phyloP scores from a whole-genome alignment of 1,140 invertebrate species.

The Micrasema longulum region DNA sequence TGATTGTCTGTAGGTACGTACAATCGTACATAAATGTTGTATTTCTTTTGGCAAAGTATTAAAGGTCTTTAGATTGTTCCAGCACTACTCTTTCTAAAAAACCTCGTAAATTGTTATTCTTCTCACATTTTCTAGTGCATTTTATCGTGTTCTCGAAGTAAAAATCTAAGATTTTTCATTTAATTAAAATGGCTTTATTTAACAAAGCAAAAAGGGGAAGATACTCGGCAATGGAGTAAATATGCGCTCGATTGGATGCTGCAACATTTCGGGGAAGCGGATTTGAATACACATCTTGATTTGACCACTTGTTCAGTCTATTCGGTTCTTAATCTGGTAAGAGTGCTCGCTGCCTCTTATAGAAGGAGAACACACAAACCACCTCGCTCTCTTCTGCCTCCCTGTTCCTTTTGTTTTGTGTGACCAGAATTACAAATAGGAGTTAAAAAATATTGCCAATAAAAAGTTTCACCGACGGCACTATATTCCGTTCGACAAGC shows the following conservation, averaged over 20 bases:
- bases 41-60: no score
- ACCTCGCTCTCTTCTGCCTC: slow-evolving; percentile 10
- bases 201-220: slow-evolving; percentile 1
- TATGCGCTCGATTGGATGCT: no score
- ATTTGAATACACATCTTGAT: slow-evolving; percentile 3
- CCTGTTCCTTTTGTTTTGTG: slow-evolving; percentile 55
- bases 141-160: background rate
- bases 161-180: slow-evolving; percentile 5
- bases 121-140: slow-evolving; percentile 18
- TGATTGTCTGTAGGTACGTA: no score
- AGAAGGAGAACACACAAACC: slow-evolving; percentile 26
- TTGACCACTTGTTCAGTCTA: background rate
- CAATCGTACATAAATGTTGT: no score
- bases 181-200: slow-evolving; percentile 2
- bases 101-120: no score
- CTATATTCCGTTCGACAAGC: slow-evolving; percentile 56
- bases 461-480: slow-evolving; percentile 55
- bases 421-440: slow-evolving; percentile 56
- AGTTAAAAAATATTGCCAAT: slow-evolving; percentile 56
- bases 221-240: no score
- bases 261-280: background rate
- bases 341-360: slow-evolving; percentile 27
- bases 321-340: slow-evolving; percentile 35
- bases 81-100: no score
- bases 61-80: no score